Percentiles rank a stretch among this genome's conserved stretches.
phyloP scores from a whole-genome alignment of 2,113 vertebrate species.

The Gadus chalcogrammus region DNA sequence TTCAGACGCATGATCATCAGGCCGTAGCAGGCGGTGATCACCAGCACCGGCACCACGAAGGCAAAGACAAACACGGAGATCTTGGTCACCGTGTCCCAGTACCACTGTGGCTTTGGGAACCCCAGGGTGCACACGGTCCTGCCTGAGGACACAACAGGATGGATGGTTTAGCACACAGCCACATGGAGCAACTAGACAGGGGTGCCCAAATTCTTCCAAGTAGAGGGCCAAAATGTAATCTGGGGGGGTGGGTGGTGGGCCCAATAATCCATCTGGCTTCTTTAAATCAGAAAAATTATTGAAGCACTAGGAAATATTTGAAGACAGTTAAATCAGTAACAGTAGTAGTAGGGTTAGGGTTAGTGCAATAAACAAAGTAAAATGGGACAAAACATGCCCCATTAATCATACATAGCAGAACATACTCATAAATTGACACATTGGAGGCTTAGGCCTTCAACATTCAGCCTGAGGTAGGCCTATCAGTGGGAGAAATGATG shows the following conservation, averaged over 20 bases:
- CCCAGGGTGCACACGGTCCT: conserved; percentile 79
- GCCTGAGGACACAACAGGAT: conserved; percentile 56
- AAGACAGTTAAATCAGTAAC: no score
- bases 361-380: no score
- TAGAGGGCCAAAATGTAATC: conserved; percentile 5
- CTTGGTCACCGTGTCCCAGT: conserved; percentile 92
- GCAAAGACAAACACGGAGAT: conserved; percentile 96
- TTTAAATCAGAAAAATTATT: background rate
- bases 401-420: no score
- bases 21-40: conserved; percentile 94
- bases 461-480: no score
- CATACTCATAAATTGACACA: no score
- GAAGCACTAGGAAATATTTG: background rate
- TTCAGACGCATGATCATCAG: conserved; percentile 93
- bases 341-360: no score
- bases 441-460: no score
- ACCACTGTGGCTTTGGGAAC: conserved; percentile 85
- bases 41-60: conserved; percentile 88
- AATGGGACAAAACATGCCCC: no score
- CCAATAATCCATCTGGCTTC: background rate
- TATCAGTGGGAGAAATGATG: no score
- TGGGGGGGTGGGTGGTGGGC: background rate
- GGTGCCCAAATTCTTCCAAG: conserved; percentile 37
- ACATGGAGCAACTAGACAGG: conserved; percentile 22
- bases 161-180: conserved; percentile 25